phyloP scores from a whole-genome alignment of 2,113 vertebrate genomes.

The Piprites chloris region DNA sequence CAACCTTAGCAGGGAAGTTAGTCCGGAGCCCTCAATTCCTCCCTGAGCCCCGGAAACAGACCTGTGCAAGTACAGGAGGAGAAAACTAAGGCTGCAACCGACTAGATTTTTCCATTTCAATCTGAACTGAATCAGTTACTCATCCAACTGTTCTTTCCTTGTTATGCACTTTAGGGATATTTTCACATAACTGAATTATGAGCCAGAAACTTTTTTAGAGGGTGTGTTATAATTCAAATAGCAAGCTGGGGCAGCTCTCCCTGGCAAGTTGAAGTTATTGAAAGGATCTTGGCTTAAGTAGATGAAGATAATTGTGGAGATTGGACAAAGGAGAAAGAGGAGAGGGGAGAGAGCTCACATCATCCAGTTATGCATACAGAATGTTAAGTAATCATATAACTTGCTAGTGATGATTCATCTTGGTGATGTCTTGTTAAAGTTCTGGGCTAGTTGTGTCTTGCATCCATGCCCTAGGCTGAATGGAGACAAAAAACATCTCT shows the following conservation, averaged over 20 bases:
- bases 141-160: background rate
- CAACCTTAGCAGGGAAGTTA: background rate
- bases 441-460: slow-evolving; percentile 46
- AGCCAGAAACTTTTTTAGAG: background rate
- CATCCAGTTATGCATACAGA: background rate
- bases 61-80: background rate
- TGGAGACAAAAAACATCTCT: background rate
- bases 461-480: background rate
- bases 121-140: background rate
- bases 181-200: background rate
- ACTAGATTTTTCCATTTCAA: slow-evolving; percentile 8
- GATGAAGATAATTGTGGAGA: background rate
- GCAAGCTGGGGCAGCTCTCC: slow-evolving; percentile 32
- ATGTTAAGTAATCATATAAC: slow-evolving; percentile 31
- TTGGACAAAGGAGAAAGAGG: background rate
- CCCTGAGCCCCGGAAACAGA: background rate
- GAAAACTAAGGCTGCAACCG: background rate
- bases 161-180: background rate
- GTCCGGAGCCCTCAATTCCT: background rate
- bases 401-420: slow-evolving; percentile 38
- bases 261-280: slow-evolving; percentile 19
- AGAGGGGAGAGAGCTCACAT: background rate
- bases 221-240: slow-evolving; percentile 43
- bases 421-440: slow-evolving; percentile 7
- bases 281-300: slow-evolving; percentile 39